Conservation (phyloP, 2,797 vertebrate genomes). For the Selene dorsalis region DNA sequence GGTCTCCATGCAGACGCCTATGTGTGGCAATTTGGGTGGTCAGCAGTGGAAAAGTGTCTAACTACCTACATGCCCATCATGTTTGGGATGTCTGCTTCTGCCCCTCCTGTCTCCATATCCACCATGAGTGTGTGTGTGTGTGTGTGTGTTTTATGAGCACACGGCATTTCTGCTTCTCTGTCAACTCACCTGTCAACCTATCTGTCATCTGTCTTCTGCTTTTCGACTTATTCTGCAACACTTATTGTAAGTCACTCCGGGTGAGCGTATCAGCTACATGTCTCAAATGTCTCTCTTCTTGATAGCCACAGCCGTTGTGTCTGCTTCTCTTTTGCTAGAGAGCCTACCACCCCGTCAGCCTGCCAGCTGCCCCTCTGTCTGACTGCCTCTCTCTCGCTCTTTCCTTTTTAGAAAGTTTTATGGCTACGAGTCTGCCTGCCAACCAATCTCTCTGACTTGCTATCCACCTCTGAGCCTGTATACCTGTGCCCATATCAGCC, state of each 20-base stretch:
- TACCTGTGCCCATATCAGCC: slow-evolving; percentile 40
- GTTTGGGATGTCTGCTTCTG: slow-evolving; percentile 76
- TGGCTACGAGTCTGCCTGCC: slow-evolving; percentile 20
- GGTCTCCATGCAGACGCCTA: slow-evolving; percentile 64
- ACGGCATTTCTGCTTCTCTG: slow-evolving; percentile 43
- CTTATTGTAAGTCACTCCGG: slow-evolving; percentile 35
- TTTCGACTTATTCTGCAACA: slow-evolving; percentile 51
- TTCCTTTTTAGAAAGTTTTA: slow-evolving; percentile 44
- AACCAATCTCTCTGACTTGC: slow-evolving; percentile 22
- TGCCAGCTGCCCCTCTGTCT: slow-evolving; percentile 50
- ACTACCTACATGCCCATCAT: slow-evolving; percentile 81
- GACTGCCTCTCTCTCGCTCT: slow-evolving; percentile 3
- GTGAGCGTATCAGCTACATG: slow-evolving; percentile 28
- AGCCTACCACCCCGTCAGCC: slow-evolving; percentile 23
- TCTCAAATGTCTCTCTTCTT: slow-evolving; percentile 57
- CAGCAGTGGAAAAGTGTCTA: slow-evolving; percentile 73
- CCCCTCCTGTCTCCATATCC: slow-evolving; percentile 69
- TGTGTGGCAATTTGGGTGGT: slow-evolving; percentile 80
- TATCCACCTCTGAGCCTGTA: slow-evolving; percentile 19
- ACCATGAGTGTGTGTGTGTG: slow-evolving; percentile 6
- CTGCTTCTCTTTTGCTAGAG: slow-evolving; percentile 39
- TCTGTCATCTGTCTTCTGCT: slow-evolving; percentile 50
- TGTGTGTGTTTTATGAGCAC: slow-evolving; percentile 25
- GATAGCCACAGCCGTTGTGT: slow-evolving; percentile 46
- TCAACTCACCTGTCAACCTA: slow-evolving; percentile 52